Evolutionary conservation across 92 coral and sea anemone species (phyloP).

Genomic region (Isaurus tuberculatus): DNA sequence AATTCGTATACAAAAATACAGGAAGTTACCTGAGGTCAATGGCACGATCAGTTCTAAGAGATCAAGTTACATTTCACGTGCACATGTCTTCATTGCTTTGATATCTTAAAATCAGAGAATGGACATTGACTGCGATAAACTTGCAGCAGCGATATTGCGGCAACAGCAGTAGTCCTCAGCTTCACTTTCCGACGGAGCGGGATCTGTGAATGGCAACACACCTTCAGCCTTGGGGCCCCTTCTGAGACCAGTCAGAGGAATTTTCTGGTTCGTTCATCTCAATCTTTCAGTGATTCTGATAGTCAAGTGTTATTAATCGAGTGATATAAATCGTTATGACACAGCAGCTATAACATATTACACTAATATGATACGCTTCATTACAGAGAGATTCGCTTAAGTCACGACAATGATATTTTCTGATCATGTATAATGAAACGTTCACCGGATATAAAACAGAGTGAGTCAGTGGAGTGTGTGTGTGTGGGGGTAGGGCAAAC

Average conservation of each 20-base stretch:
- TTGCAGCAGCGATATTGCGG: conserved; percentile 37
- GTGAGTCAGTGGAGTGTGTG: no score
- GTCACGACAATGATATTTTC: conserved; percentile 21
- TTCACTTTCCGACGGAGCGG: conserved; percentile 44
- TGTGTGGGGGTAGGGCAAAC: no score
- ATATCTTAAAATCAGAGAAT: conserved; percentile 20
- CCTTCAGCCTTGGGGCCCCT: conserved; percentile 30
- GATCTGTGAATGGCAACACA: conserved; percentile 18
- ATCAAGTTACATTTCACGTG: conserved; percentile 20
- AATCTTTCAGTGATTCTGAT: conserved; percentile 28
- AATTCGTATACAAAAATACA: no score
- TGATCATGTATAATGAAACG: conserved; percentile 4
- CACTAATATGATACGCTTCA: not conserved
- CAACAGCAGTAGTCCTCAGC: conserved; percentile 20
- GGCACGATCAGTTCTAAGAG: conserved; percentile 1
- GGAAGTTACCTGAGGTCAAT: no score
- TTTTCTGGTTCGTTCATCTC: conserved; percentile 26
- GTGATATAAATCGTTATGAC: conserved; percentile 3
- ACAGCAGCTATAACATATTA: conserved; percentile 12
- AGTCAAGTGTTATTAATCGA: not conserved
- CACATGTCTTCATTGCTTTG: conserved; percentile 26
- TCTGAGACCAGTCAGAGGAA: conserved; percentile 38
- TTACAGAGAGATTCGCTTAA: conserved; percentile 5
- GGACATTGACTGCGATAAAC: conserved; percentile 16
- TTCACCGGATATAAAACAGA: conserved; percentile 3